Percentiles rank a stretch among this genome's conserved stretches.
Conservation (phyloP, 2,797 vertebrate species). For the Aphelocoma californica region DNA sequence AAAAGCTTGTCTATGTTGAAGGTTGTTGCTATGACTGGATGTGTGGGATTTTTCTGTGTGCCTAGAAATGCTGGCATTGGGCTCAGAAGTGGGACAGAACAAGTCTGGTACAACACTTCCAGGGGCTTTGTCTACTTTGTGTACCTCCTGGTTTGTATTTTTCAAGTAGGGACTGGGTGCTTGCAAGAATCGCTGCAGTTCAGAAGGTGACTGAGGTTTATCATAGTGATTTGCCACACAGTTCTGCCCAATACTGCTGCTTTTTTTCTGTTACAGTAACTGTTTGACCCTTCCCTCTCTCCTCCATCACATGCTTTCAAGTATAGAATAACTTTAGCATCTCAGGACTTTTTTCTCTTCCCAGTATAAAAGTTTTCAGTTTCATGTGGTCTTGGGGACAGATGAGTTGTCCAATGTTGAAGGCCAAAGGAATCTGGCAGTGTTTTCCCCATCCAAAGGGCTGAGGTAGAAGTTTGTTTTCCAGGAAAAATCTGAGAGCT, state of each 20-base stretch:
- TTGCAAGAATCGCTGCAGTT: background rate
- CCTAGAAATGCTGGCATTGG: background rate
- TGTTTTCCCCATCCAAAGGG: background rate
- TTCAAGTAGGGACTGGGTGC: background rate
- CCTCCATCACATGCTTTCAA: background rate
- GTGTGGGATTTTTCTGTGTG: background rate
- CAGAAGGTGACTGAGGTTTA: background rate
- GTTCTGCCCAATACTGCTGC: background rate
- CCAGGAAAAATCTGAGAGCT: background rate
- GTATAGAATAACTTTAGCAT: background rate
- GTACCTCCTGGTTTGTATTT: background rate
- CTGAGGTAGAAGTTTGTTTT: background rate
- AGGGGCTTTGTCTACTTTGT: background rate
- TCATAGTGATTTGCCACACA: background rate
- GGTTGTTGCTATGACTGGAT: background rate
- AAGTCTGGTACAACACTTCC: background rate
- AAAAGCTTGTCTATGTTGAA: background rate
- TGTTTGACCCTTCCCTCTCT: background rate
- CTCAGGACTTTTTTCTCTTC: background rate
- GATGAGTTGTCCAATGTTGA: background rate
- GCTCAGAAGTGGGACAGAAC: background rate
- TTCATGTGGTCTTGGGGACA: background rate
- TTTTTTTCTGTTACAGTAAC: background rate
- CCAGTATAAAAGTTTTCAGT: background rate
- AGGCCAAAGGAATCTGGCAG: background rate